Evolutionary conservation across 2,113 vertebrate species (phyloP), one percentile per base, ranked within the genome.

Genomic region (Vombatus ursinus): DNA sequence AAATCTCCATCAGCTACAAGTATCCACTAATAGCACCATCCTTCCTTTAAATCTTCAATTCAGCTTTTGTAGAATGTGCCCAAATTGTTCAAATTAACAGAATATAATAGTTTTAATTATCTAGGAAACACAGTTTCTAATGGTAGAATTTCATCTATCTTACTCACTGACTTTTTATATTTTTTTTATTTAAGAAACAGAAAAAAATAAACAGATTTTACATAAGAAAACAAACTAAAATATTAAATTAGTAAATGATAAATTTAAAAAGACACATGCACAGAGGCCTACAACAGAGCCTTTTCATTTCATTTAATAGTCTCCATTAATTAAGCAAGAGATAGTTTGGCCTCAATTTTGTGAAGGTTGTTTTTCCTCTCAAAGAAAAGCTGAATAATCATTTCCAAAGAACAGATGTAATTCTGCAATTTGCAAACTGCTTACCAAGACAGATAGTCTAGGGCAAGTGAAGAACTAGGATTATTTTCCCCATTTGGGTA

Each of bases 381-480:
- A 91, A 92, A 96, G 93, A 51, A 93, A 93, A 94, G 8, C 25
- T 2, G 37, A 90, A 5, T 95, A 84, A 95, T 49, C 44, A 49
- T 92, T 92, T 97, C 24, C 92, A 91, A 97, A 84, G 91, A 95
- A 94, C 22, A 91, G 48, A 91, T n/a, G 57, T 16, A 92, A 92
- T 95, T 96, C 84, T 95, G 19, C 90, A 14, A 28, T 91, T 50
- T 50, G 90, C 50, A 92, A 93, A 92, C 91, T 92, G 94, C 16
- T 95, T 52, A 89, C 92, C 26, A 92, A 90, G 91, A 95, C 44
- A 52, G 68, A 94, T 52, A 91, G 0, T 14, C 68, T 84, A 92
- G 92, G 50, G 52, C 8, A 51, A 95, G 89, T 90, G 28, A 92
- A 90, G 28, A 12, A 49, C 26, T 93, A 37, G 77, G 31, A 24